Conservation (phyloP, 2,113 vertebrate genomes). For the Lepus americanus region DNA sequence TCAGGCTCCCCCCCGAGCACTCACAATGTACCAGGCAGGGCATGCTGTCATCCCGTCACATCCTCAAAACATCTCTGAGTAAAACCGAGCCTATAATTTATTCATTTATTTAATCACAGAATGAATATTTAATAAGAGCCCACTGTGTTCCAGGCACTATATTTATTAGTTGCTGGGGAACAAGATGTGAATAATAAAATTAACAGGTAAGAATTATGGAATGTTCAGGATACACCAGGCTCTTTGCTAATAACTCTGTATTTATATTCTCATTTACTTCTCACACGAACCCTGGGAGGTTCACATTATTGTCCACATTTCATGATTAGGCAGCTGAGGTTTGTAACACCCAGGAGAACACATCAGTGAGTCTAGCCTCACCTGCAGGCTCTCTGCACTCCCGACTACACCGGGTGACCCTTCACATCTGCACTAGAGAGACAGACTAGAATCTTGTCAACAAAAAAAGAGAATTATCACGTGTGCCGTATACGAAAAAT, state of each 20-base stretch:
- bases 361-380: neutral
- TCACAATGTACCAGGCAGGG: neutral
- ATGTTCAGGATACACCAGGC: neutral
- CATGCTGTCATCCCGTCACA: neutral
- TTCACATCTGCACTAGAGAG: neutral
- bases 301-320: neutral
- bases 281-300: neutral
- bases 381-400: neutral
- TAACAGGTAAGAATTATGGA: neutral
- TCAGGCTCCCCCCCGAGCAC: neutral
- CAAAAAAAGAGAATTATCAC: neutral
- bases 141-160: neutral
- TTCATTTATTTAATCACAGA: neutral
- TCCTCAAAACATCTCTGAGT: neutral
- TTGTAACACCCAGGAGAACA: neutral
- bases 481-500: neutral
- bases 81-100: neutral
- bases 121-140: conserved; percentile 27
- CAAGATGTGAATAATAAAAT: conserved; percentile 13
- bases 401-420: neutral
- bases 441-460: neutral
- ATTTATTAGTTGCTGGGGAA: neutral
- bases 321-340: neutral
- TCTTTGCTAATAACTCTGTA: neutral
- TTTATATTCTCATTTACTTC: neutral